Conservation (phyloP, 2,113 vertebrate species). For the Dicrurus megarhynchus region DNA sequence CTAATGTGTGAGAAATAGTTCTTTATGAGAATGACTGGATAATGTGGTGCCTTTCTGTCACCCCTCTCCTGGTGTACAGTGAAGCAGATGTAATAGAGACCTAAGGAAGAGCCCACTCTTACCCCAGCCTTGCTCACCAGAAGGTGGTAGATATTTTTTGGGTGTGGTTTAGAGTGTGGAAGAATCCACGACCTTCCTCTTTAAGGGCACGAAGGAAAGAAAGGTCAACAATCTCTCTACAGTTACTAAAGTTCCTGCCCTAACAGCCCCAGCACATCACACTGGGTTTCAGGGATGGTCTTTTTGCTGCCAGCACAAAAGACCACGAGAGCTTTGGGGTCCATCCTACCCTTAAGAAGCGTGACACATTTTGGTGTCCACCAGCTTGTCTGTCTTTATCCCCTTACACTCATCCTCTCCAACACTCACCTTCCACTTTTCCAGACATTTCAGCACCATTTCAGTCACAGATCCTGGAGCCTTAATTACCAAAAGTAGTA, state of each 20-base stretch:
- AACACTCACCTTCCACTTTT: neutral
- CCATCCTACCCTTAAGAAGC: neutral
- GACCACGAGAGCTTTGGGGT: neutral
- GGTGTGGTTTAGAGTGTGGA: neutral
- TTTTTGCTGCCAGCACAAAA: neutral
- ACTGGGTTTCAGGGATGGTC: neutral
- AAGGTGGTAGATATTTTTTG: neutral
- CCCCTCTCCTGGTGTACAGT: neutral
- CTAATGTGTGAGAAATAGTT: neutral
- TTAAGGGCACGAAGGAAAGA: neutral
- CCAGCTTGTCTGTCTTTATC: neutral
- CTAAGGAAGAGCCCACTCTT: neutral
- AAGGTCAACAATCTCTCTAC: neutral
- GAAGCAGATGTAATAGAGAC: neutral
- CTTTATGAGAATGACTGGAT: neutral
- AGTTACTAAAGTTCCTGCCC: rapidly evolving
- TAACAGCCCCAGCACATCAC: neutral
- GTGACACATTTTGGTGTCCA: neutral
- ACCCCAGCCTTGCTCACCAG: neutral
- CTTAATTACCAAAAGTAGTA: neutral
- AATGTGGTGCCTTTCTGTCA: neutral
- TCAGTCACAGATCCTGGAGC: neutral
- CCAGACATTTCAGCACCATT: neutral
- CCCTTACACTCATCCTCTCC: neutral
- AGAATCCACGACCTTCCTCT: neutral